A percentile compares a stretch with the other conserved stretches of the same genome.
Evolutionary conservation across 2,113 vertebrate genomes (phyloP).

Genomic region (Pedetes capensis): DNA sequence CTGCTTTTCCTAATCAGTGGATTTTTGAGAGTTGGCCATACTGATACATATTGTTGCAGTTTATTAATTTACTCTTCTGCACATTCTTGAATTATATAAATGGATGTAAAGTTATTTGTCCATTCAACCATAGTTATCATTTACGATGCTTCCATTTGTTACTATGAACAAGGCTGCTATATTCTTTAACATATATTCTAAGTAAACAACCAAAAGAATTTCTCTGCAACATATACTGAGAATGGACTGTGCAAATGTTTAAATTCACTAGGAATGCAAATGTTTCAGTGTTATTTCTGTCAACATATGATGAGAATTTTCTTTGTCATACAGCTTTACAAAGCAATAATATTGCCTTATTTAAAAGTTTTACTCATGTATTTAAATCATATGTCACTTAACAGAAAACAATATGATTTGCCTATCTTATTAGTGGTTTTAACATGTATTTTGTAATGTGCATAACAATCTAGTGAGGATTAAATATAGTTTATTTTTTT

Average conservation of each 20-base stretch:
- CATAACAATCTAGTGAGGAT: neutral
- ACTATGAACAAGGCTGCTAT: neutral
- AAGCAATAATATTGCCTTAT: neutral
- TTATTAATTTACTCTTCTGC: neutral
- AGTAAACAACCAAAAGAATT: neutral
- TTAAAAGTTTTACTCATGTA: neutral
- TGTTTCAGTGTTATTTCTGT: neutral
- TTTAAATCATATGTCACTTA: no score
- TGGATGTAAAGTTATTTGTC: neutral
- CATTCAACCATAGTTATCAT: neutral
- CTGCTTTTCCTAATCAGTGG: neutral
- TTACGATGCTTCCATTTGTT: neutral
- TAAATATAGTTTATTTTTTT: neutral
- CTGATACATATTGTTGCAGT: neutral
- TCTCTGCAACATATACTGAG: neutral
- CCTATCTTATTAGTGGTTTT: no score
- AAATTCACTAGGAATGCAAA: neutral
- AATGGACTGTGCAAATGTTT: neutral
- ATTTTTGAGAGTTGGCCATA: neutral
- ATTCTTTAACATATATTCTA: neutral
- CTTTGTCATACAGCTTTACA: neutral
- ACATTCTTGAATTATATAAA: neutral
- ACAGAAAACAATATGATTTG: no score
- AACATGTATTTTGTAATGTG: no score
- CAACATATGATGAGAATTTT: neutral